Conservation (phyloP, 2,888 invertebrate genomes). For the Formica aserva region DNA sequence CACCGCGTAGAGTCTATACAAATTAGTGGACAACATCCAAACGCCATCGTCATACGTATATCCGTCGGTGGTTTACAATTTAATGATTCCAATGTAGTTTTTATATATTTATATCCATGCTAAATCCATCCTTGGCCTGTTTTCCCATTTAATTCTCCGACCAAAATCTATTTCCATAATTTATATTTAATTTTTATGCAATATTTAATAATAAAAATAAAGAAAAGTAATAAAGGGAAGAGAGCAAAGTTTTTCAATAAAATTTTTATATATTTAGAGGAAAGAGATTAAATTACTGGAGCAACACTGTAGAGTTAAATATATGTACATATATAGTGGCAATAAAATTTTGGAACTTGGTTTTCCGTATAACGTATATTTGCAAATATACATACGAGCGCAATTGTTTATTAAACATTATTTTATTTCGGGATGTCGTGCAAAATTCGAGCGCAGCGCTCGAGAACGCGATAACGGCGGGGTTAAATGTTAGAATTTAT, state of each 20-base stretch:
- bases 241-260: neutral
- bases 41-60: too few relatives aligned
- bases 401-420: constrained; percentile 13
- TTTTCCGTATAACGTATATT: neutral
- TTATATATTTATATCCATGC: too few relatives aligned
- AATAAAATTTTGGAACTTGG: neutral
- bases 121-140: too few relatives aligned
- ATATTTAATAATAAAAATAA: neutral
- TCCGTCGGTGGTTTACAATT: too few relatives aligned
- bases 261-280: neutral
- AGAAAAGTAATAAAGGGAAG: neutral
- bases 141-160: neutral
- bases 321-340: too few relatives aligned
- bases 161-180: neutral
- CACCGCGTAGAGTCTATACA: too few relatives aligned
- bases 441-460: constrained; percentile 7
- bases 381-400: neutral
- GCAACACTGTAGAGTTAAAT: neutral
- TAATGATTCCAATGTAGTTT: too few relatives aligned
- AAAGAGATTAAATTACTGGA: neutral
- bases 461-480: constrained; percentile 47
- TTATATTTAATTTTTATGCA: neutral
- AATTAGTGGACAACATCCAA: too few relatives aligned
- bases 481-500: constrained; percentile 72
- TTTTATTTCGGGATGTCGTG: constrained; percentile 4